Evolutionary conservation across 2,888 invertebrate genomes (phyloP).

Genomic region (Flexamia atlantica): DNA sequence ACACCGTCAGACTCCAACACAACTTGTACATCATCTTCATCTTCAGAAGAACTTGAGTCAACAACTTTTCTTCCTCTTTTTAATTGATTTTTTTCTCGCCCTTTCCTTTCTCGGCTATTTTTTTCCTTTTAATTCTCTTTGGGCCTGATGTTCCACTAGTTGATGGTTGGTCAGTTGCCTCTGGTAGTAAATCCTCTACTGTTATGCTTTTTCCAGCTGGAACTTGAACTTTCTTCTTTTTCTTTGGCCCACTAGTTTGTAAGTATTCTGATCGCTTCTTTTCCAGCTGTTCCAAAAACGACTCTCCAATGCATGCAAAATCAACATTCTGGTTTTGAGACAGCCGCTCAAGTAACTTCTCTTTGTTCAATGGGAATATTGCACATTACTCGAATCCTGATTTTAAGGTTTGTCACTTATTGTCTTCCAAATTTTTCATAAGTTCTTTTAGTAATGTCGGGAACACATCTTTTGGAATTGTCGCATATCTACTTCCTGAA

Average conservation of each 20-base stretch:
- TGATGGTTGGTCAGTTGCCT: neutral
- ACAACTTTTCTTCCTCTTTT: too few species aligned
- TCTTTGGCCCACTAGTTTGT: slow-evolving; percentile 55
- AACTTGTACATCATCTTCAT: too few species aligned
- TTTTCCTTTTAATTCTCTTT: too few species aligned
- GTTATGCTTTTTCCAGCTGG: slow-evolving; percentile 62
- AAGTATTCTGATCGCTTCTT: slow-evolving; percentile 61
- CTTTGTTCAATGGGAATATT: neutral
- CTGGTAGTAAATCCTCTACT: slow-evolving; percentile 34
- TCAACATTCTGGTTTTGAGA: slow-evolving; percentile 62
- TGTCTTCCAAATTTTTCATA: neutral
- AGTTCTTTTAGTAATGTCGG: slow-evolving; percentile 61
- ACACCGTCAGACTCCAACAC: too few species aligned
- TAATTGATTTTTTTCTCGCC: too few species aligned
- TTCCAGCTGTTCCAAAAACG: slow-evolving; percentile 62
- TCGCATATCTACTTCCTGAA: too few species aligned
- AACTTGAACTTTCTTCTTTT: slow-evolving; percentile 62
- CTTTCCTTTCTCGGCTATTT: too few species aligned
- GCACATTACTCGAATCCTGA: too few species aligned
- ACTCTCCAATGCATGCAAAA: slow-evolving; percentile 32
- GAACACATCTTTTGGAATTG: slow-evolving; percentile 63
- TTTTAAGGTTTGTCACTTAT: neutral
- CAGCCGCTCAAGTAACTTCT: slow-evolving; percentile 60
- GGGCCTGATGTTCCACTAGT: neutral
- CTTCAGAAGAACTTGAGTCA: too few species aligned